phyloP scores from a whole-genome alignment of 2,888 invertebrate species.

The Caenorhabditis plicata region DNA sequence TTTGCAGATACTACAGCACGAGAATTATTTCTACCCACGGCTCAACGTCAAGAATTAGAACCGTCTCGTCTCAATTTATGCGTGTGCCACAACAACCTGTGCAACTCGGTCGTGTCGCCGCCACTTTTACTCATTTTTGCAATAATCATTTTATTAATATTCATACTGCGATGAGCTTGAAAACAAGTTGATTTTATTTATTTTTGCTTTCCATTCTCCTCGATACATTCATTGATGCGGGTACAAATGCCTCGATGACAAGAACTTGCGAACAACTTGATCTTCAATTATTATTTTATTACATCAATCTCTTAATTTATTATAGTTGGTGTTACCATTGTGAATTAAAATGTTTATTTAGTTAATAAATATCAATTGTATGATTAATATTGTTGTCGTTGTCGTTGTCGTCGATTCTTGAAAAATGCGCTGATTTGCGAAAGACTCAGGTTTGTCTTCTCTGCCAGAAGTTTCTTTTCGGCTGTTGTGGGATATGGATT shows the following conservation, averaged over 20 bases:
- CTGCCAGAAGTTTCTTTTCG: no score
- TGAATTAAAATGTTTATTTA: no score
- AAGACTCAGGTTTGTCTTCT: no score
- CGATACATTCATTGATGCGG: background rate
- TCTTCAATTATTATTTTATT: no score
- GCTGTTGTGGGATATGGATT: no score
- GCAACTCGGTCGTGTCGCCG: constrained; percentile 46
- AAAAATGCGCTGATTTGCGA: no score
- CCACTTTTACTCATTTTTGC: constrained; percentile 16
- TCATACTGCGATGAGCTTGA: constrained; percentile 26
- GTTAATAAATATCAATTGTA: no score
- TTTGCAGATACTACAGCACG: constrained; percentile 41
- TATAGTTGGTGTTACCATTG: no score
- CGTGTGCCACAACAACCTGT: constrained; percentile 45
- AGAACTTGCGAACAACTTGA: no score
- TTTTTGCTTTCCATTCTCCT: background rate
- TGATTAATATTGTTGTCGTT: no score
- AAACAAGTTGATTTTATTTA: background rate
- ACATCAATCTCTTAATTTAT: no score
- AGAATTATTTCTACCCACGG: constrained; percentile 43
- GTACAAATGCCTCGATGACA: background rate
- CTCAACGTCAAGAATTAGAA: constrained; percentile 44
- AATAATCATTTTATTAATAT: constrained; percentile 15
- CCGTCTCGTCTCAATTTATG: constrained; percentile 44
- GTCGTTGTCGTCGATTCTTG: no score